Percentiles rank a stretch among this genome's conserved stretches.
Evolutionary conservation across 2,888 invertebrate species (phyloP).

Genomic region (Philereme transversata): DNA sequence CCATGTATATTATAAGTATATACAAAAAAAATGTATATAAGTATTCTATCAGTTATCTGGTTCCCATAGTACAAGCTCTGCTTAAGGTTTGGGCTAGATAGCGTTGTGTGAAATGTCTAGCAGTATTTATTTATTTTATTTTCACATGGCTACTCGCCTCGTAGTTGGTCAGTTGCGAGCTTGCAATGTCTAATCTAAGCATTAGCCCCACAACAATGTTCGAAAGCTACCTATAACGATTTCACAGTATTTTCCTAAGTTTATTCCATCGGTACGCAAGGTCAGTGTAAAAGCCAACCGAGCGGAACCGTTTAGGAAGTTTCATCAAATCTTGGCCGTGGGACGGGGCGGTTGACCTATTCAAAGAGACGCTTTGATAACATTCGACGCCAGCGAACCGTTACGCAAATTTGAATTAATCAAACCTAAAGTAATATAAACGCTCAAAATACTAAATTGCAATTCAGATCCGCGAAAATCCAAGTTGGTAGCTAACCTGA

Average conservation of each 20-base stretch:
- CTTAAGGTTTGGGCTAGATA: too few species aligned
- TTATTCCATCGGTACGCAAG: conserved; percentile 46
- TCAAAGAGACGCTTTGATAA: conserved; percentile 71
- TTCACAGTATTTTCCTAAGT: conserved; percentile 9
- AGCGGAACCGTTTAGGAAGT: conserved; percentile 68
- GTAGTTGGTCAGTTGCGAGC: too few species aligned
- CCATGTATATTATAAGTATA: too few species aligned
- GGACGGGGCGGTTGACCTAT: conserved; percentile 56
- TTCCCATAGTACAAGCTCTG: too few species aligned
- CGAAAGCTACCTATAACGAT: neutral
- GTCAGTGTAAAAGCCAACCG: conserved; percentile 65
- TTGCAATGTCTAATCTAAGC: too few species aligned
- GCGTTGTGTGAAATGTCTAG: too few species aligned
- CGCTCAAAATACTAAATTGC: conserved; percentile 27
- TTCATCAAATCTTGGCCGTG: conserved; percentile 61
- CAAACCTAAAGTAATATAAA: conserved; percentile 62
- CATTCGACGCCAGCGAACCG: conserved; percentile 62
- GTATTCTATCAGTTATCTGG: too few species aligned
- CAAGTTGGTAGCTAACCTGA: too few species aligned
- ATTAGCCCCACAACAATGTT: neutral
- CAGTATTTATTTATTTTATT: too few species aligned
- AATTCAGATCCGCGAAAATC: neutral
- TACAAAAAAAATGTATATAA: too few species aligned
- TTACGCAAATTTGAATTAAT: conserved; percentile 72
- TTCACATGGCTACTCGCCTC: too few species aligned